Evolutionary conservation across 1,140 invertebrate genomes (phyloP), one percentile per base, ranked within the genome.

Genomic region (Dinoponera quadriceps): DNA sequence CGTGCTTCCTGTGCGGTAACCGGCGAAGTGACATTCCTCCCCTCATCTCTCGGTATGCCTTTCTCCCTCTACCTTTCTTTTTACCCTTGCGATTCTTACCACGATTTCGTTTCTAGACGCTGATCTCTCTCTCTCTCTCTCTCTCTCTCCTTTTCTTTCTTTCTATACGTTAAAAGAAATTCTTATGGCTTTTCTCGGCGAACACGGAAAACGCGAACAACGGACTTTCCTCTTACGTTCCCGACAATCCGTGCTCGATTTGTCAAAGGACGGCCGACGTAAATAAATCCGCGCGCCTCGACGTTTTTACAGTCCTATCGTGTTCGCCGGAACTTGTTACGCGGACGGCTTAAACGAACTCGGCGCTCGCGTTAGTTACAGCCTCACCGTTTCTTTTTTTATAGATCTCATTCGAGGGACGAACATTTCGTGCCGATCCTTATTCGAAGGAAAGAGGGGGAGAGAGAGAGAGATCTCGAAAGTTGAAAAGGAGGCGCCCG

Each of bases 221-320:
- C 83, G 33, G 29, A 44, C 38, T 81, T 72, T 57, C 59, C 51
- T 57, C 33, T 25, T 16, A 65, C 54, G 54, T 78, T 78, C 22
- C 65, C 27, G 25, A 25, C 57, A 68, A 86, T 55, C 14, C 75
- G 33, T 44, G 80, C 73, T 72, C 85, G 81, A 87, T 86, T 86
- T 83, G 85, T 87, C 85, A 84, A 86, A 87, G 81, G 49, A 60
- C 22, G 20, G n/a, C 14, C 44, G 62, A 80, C 72, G 74, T 74
- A 87, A 87, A 87, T 86, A 86, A 87, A 87, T 87, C 81, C 59
- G 68, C 49, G 66, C 60, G 22, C 85, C 48, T 72, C 48, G 44
- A 38, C 65, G 33, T 48, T 82, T 55, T 25, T 71, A 63, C 69
- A 49, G 44, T 62, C 62, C 20, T 68, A 69, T 51, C 75, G 25